A percentile compares a stretch with the other conserved stretches of the same genome.
phyloP scores from a whole-genome alignment of 2,888 invertebrate genomes.

The Cybosia mesomella region DNA sequence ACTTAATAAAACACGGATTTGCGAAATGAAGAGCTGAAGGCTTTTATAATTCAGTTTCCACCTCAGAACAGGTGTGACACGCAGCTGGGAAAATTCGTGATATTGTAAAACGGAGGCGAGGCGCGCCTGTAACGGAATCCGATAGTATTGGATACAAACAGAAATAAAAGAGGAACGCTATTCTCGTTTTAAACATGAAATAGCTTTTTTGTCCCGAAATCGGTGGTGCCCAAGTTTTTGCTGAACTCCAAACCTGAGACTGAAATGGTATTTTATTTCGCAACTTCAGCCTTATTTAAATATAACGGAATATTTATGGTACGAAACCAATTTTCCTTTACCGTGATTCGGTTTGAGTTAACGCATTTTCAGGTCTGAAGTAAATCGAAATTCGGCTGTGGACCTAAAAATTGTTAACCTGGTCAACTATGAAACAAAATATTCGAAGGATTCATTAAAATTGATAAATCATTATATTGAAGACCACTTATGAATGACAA shows the following conservation, averaged over 20 bases:
- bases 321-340: constrained; percentile 28
- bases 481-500: background rate
- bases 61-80: constrained; percentile 52
- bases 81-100: constrained; percentile 49
- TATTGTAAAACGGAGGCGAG: constrained; percentile 57
- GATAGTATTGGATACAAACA: constrained; percentile 56
- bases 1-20: background rate
- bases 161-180: constrained; percentile 51
- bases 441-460: background rate
- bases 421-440: background rate
- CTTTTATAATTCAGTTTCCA: constrained; percentile 51
- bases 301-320: constrained; percentile 29
- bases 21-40: constrained; percentile 28
- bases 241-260: constrained; percentile 34
- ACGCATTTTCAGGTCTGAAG: constrained; percentile 6
- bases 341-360: constrained; percentile 12
- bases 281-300: constrained; percentile 36
- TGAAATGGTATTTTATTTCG: constrained; percentile 45
- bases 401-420: background rate
- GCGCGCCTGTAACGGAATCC: constrained; percentile 56
- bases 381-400: constrained; percentile 2
- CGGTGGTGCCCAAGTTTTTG: constrained; percentile 43
- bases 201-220: constrained; percentile 45
- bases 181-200: constrained; percentile 54
- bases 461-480: background rate